Evolutionary conservation across 2,113 vertebrate species (phyloP).

Genomic region (Chloropsis cyanopogon): DNA sequence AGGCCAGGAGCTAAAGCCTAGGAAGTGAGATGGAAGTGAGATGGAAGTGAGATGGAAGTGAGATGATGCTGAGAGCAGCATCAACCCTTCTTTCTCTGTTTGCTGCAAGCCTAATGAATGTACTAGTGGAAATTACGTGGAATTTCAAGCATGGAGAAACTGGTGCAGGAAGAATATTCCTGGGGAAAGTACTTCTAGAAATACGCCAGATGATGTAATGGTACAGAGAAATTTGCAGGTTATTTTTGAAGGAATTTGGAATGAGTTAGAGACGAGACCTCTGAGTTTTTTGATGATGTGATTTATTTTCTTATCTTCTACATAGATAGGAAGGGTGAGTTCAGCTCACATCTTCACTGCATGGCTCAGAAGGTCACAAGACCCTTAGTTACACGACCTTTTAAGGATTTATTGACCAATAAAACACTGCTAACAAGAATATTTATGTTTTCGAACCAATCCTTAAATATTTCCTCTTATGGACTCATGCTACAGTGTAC

Average conservation of each 20-base stretch:
- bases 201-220: not conserved
- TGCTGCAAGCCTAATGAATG: not conserved
- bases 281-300: not conserved
- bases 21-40: not conserved
- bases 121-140: not conserved
- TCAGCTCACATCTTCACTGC: not conserved
- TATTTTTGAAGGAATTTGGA: not conserved
- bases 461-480: not conserved
- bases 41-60: not conserved
- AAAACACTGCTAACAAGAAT: not conserved
- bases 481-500: not conserved
- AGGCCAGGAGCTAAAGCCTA: not conserved
- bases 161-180: not conserved
- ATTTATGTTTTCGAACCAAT: not conserved
- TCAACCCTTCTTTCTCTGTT: not conserved
- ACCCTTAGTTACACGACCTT: not conserved
- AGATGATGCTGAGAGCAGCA: not conserved
- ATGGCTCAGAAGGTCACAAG: not conserved
- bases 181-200: not conserved
- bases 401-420: not conserved
- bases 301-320: not conserved
- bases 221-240: not conserved
- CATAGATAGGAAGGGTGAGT: not conserved
- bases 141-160: not conserved
- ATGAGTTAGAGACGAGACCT: not conserved